Evolutionary conservation across 1,140 invertebrate species (phyloP), one percentile per base, ranked within the genome.

Genomic region (Apis laboriosa): DNA sequence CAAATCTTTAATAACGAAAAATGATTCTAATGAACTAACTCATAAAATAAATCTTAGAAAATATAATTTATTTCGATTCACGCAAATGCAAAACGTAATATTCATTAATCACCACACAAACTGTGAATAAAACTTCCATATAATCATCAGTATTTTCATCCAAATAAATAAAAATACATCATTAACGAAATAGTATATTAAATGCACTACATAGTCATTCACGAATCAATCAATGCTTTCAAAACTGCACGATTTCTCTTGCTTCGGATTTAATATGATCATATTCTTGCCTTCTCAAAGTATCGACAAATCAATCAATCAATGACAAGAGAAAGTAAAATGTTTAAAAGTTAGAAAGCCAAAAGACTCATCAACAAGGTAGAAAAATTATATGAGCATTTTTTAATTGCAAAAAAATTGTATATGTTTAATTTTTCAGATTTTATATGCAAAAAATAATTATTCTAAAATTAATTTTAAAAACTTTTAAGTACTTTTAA

Each of bases 281-380:
- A n/a, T 24, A 24, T 8, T 9, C 68, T 24, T n/a, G 13, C 13
- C 51, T 55, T 43, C 34, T 43, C 5, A 43, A 43, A 43, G 24
- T 55, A 55, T 17, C 51, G n/a, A 24, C 12, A 12, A 19, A 71
- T 71, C 68, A 15, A 71, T 71, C 68, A 71, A n/a, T 13, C 43
- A 19, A 2, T 68, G 66, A 68, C 66, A 68, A 49, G 66, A n/a
- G 66, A 68, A 68, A 51, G 63, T 66, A 66, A 71, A 71, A 55
- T 12, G n/a, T 17, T 28, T 13, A 15, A 71, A 55, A 71, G 24
- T 2, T n/a, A n/a, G n/a, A 51, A 8, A 53, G 11, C 12, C 49
- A 9, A 21, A 51, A 34, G 12, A 51, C 28, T 71, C 51, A 24
- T 55, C 19, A 24, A 71, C 12, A 43, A 43, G 0, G 0, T 43